Percentiles rank a stretch among this genome's conserved stretches.
Evolutionary conservation across 2,797 vertebrate genomes (phyloP).

Genomic region (Xiphophorus birchmanni): DNA sequence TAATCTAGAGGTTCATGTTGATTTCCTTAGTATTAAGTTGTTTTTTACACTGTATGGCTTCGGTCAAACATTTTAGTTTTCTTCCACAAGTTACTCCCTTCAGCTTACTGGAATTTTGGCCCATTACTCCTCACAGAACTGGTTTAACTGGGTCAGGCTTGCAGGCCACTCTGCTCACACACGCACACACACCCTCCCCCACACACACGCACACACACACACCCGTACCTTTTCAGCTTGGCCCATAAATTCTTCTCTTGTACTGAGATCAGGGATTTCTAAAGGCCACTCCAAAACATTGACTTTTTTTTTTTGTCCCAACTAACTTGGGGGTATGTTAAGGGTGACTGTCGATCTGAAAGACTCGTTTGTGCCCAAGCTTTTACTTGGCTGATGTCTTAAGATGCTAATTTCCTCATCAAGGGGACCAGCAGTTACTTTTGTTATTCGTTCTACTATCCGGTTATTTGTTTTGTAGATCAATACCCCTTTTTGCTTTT

Average conservation of each 20-base stretch:
- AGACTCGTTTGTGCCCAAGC: neutral
- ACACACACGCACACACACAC: accelerated
- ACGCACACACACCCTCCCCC: accelerated
- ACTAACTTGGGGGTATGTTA: neutral
- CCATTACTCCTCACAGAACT: neutral
- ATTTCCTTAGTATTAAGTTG: neutral
- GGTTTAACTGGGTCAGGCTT: neutral
- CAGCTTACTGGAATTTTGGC: neutral
- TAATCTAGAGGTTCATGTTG: neutral
- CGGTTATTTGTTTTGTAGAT: no score
- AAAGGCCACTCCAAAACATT: neutral
- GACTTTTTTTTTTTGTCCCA: neutral
- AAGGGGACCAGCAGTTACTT: neutral
- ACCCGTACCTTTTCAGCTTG: neutral
- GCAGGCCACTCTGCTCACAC: neutral
- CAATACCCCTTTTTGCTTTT: no score
- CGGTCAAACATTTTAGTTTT: neutral
- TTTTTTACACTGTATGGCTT: neutral
- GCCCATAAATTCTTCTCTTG: neutral
- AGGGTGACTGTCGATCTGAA: neutral
- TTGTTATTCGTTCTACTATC: neutral
- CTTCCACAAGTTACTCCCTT: neutral
- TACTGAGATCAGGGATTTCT: neutral
- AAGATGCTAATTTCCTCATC: neutral
- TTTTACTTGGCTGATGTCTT: neutral